Conservation (phyloP, 2,113 vertebrate genomes). For the Dipodomys stephensi region DNA sequence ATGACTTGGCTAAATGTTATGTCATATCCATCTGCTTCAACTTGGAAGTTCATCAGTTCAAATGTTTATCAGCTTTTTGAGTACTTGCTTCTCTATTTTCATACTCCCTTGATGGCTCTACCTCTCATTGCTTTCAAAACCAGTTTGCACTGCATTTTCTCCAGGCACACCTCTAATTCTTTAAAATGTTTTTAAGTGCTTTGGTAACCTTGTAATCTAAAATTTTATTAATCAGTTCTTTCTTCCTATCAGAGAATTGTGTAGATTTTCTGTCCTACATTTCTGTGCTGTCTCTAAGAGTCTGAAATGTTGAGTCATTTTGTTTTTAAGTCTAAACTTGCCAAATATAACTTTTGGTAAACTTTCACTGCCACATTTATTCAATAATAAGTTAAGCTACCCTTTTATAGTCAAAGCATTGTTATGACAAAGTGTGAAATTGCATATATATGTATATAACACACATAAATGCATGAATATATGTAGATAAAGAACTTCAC, state of each 20-base stretch:
- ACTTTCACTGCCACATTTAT: neutral
- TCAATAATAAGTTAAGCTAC: neutral
- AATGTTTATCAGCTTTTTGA: constrained; percentile 18
- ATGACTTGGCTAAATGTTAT: neutral
- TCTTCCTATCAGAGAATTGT: constrained; percentile 3
- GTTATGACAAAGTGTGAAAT: neutral
- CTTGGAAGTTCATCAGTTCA: constrained; percentile 40
- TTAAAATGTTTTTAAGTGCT: neutral
- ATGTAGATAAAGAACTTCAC: too few relatives aligned
- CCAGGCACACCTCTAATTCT: neutral
- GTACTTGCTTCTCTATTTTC: neutral
- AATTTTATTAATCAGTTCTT: neutral
- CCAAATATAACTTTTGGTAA: constrained; percentile 12
- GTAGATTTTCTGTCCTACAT: neutral
- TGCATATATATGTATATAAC: neutral
- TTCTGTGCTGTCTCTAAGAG: neutral
- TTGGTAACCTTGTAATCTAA: neutral
- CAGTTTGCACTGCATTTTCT: neutral
- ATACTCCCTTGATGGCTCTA: neutral
- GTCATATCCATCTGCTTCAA: neutral
- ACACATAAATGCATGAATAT: neutral
- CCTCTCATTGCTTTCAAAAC: constrained; percentile 30
- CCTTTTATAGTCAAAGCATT: neutral
- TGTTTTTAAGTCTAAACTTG: constrained; percentile 47
- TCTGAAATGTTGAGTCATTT: neutral